Percentiles rank a stretch among this genome's conserved stretches.
Conservation (phyloP, 1,140 invertebrate species). For the Cyclargus thomasi region DNA sequence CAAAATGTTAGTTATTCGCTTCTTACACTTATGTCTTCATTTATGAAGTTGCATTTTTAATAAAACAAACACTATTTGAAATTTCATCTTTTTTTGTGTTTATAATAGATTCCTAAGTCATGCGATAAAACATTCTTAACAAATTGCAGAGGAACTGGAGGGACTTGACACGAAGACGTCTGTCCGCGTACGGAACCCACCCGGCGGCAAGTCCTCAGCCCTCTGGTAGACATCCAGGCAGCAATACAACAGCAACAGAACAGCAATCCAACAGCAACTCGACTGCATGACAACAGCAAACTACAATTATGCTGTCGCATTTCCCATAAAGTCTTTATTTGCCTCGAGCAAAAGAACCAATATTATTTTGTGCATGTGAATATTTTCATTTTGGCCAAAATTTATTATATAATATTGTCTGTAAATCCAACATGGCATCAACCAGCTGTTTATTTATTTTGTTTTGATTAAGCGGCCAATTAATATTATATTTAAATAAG, state of each 20-base stretch:
- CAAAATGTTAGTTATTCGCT: too few species aligned
- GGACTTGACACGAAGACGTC: slow-evolving; percentile 77
- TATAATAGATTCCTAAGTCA: neutral
- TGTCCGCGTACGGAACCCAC: slow-evolving; percentile 80
- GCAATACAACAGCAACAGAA: neutral
- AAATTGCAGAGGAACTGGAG: slow-evolving; percentile 77
- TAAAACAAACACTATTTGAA: too few species aligned
- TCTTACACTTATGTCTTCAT: too few species aligned
- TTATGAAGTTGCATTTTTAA: too few species aligned
- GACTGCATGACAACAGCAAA: neutral
- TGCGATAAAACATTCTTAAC: slow-evolving; percentile 12
- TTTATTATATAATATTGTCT: neutral
- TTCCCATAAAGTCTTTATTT: neutral
- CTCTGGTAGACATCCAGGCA: slow-evolving; percentile 76
- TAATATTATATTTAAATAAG: too few species aligned
- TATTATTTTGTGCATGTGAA: neutral
- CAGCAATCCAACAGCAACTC: neutral
- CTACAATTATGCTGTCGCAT: neutral
- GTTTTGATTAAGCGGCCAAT: too few species aligned
- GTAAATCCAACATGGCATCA: neutral
- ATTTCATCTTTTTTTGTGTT: too few species aligned
- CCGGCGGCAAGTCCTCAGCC: slow-evolving; percentile 80
- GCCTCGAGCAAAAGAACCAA: neutral
- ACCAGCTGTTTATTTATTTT: too few species aligned
- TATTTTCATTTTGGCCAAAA: too few species aligned